Evolutionary conservation across 1,140 invertebrate species (phyloP), one percentile per base, ranked within the genome.

Genomic region (Diorhabda elongata): DNA sequence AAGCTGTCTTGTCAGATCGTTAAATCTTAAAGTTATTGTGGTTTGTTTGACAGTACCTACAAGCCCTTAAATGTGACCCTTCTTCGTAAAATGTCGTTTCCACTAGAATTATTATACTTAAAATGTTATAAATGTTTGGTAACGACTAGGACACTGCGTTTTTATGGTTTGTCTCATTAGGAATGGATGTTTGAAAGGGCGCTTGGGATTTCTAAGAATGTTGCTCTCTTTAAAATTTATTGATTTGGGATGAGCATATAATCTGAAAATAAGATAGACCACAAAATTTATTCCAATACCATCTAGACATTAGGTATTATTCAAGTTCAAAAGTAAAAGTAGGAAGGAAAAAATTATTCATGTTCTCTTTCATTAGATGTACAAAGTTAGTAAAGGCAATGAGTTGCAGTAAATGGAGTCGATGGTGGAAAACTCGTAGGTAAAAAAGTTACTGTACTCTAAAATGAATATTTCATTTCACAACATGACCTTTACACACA

Each of bases 11-110:
- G 62, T 44, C 42, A 44, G 8, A 26, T 58, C 68, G 71, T 74
- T 71, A 74, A 72, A 72, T 66, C n/a, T 42, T 64, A 69, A 69
- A 74, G 68, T 71, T 74, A 74, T 73, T 73, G 68, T 67, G 61
- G 71, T 64, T 69, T 65, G 68, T 71, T 70, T 73, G 69, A 73
- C 71, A 74, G 69, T 61, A 71, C 69, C 67, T 71, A 68, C 61
- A 65, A 60, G 60, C 61, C 68, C 67, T 68, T 61, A 57, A 66
- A 59, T 61, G 9, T 64, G 66, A 44, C 61, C 62, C 63, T 70
- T 67, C 64, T 60, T 43, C 59, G 58, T 67, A 66, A 67, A 70
- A 70, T 61, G 69, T 70, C 69, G 44, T 5, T 8, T 44, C n/a
- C 42, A 41, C 2, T 61, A 66, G 66, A 70, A 67, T 70, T 70